Evolutionary conservation across 1,140 invertebrate genomes (phyloP).

Genomic region (Wiebesia pumilae): DNA sequence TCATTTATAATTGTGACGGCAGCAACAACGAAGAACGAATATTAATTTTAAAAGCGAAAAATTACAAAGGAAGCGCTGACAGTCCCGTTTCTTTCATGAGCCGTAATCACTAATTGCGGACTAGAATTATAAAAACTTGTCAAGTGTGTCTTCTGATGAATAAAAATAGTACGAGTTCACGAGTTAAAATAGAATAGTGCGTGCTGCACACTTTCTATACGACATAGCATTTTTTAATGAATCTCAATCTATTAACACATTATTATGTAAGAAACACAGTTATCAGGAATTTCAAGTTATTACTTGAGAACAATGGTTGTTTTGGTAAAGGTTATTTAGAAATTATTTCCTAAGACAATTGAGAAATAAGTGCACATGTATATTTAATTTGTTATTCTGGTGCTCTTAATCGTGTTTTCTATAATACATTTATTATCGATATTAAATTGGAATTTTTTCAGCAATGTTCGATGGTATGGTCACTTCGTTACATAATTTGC

Average conservation of each 20-base stretch:
- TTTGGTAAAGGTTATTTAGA: no score
- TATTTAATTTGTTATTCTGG: no score
- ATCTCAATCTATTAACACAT: background rate
- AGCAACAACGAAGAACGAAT: conserved; percentile 22
- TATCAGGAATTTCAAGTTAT: background rate
- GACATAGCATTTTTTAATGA: background rate
- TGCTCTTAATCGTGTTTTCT: no score
- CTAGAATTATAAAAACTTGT: conserved; percentile 49
- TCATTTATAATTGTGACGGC: background rate
- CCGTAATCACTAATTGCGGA: conserved; percentile 39
- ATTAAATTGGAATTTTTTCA: no score
- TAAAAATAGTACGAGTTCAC: conserved; percentile 21
- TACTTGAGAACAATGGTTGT: no score
- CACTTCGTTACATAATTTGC: no score
- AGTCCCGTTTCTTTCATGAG: conserved; percentile 36
- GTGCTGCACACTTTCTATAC: conserved; percentile 15
- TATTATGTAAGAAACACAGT: background rate
- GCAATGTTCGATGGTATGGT: no score
- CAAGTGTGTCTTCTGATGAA: conserved; percentile 39
- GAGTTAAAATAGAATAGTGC: no score
- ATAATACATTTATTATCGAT: no score
- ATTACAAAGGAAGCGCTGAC: conserved; percentile 45
- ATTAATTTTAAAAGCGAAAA: conserved; percentile 39
- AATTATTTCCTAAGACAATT: no score
- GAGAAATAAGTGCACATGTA: no score